A percentile compares a stretch with the other conserved stretches of the same genome.
These are phyloP conservation scores for Nestor notabilis DNA, from an alignment of 2,113 vertebrate genomes.

Conservation along the genomic window DNA sequence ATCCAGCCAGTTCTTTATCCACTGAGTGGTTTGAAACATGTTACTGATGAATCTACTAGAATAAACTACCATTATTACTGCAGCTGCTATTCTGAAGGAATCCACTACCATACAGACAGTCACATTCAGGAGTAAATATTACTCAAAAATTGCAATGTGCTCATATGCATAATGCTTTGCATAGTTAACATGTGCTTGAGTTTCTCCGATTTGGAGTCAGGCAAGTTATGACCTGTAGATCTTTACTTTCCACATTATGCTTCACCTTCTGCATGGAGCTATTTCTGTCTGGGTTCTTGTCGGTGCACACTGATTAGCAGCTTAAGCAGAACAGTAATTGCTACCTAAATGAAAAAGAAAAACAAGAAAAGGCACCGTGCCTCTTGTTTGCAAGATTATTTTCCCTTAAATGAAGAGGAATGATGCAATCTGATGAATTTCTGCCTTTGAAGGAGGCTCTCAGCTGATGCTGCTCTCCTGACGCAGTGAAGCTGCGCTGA, in stretches of 20 bases:
- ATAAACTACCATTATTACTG: not conserved
- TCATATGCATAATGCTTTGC: not conserved
- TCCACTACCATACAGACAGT: not conserved
- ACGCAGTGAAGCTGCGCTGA: rapidly evolving
- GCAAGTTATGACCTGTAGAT: not conserved
- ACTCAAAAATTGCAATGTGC: not conserved
- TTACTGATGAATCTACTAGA: not conserved
- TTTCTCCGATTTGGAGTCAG: not conserved
- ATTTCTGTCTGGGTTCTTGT: not conserved
- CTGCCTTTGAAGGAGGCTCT: not conserved
- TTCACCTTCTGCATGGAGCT: not conserved
- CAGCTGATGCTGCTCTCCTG: not conserved
- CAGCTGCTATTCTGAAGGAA: not conserved
- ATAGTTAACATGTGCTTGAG: not conserved
- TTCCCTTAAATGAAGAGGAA: not conserved
- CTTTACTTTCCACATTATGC: not conserved
- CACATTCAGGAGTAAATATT: not conserved
- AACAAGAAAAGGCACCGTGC: not conserved
- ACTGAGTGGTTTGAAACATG: not conserved
- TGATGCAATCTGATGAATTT: not conserved
- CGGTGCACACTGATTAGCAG: not conserved
- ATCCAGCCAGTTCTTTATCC: no score
- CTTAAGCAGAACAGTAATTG: not conserved
- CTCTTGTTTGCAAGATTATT: not conserved
- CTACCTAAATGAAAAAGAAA: not conserved